Evolutionary conservation across 1,140 invertebrate genomes (phyloP), one percentile per base, ranked within the genome.

Genomic region (Drosophila punjabiensis): DNA sequence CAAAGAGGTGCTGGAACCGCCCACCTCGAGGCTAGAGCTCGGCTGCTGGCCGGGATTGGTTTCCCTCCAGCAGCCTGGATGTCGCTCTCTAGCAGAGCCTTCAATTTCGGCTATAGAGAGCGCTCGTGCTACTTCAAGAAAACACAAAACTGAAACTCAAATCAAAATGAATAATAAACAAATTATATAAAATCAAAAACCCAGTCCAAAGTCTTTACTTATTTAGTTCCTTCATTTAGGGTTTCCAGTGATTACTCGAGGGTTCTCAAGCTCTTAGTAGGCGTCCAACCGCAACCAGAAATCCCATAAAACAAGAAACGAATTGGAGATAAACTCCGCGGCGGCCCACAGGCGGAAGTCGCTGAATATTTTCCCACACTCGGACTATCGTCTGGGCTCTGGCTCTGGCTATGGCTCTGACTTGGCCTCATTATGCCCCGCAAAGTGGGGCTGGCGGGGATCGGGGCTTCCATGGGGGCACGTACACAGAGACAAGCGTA

Each of bases 361-460:
- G 85, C 67, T 77, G 75, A 89, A 90, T 90, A 85, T 89, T 89
- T 89, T 89, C 86, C 82, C 85, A 89, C 85, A 89, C 79, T 88
- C 68, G 48, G 52, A 47, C 62, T 66, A 61, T 76, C 60, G 48
- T 73, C 68, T 70, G 60, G 41, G 4, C 56, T 39, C 61, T 24
- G 55, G 10, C 50, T 53, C 28, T 48, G 53, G 5, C 56, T 39
- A 53, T 24, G 55, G 10, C 50, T 53, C 28, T 48, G 53, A 37
- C 43, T 61, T 89, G 85, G 85, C 85, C 85, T 90, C 86, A 89
- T 89, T 90, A 85, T 66, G 86, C 70, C 56, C 73, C 47, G 55
- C n/a, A 35, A 56, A 28, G 52, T 65, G 61, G 16, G 28, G 32
- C 16, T 28, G 28, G 33, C 28, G 7, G 20, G 20, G 20, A n/a